Evolutionary conservation across 37 sponge, comb jelly and placozoan genomes (phyloP).

Genomic region (Geodia barretti): DNA sequence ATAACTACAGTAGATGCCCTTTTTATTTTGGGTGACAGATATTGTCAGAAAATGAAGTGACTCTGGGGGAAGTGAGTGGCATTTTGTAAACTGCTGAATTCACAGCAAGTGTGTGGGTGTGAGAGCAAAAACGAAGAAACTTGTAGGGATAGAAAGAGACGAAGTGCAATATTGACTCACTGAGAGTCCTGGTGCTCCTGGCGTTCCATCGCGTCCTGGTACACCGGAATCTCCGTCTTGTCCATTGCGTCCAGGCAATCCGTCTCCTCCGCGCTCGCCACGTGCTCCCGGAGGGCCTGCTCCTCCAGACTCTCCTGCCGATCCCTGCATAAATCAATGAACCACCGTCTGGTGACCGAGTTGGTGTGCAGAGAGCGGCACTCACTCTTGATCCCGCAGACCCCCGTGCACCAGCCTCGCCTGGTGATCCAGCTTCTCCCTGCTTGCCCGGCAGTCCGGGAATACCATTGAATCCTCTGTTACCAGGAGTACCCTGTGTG

Average conservation of each 20-base stretch:
- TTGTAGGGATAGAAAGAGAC: no score
- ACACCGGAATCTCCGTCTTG: constrained; percentile 12
- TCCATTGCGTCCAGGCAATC: constrained; percentile 17
- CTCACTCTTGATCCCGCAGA: constrained; percentile 47
- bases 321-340: no score
- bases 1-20: no score
- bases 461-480: constrained; percentile 51
- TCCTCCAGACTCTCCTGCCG: constrained; percentile 43
- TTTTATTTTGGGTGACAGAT: no score
- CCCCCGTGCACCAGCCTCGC: constrained; percentile 58
- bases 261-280: constrained; percentile 14
- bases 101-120: no score
- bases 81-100: no score
- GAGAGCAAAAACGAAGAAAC: no score
- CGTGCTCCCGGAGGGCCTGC: constrained; percentile 36
- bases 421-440: constrained; percentile 57
- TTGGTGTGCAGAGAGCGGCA: no score
- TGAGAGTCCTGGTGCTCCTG: constrained; percentile 29
- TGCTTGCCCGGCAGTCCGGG: constrained; percentile 38
- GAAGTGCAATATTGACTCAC: constrained; percentile 4
- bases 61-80: no score
- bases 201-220: constrained; percentile 28
- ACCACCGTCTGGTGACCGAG: no score
- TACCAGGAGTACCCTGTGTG: constrained; percentile 54
- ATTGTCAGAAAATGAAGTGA: no score